These are phyloP conservation scores for mouse (Mus musculus) DNA, from an alignment of 2,113 vertebrate genomes.

Conservation along the genomic window GRCm39 chr10:25576501-25577000, in stretches of 20 bases:
- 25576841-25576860: neutral
- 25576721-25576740: neutral
- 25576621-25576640: neutral
- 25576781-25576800: neutral
- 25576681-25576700: neutral
- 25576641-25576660: neutral
- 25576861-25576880: neutral
- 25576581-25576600: neutral
- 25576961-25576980: constrained; percentile 41
- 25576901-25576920: neutral
- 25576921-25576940: constrained; percentile 33
- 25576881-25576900: neutral
- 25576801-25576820: neutral
- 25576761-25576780: neutral
- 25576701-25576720: neutral
- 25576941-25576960: neutral
- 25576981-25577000: constrained; percentile 21
- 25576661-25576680: neutral
- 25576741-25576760: neutral
- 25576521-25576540: too few species aligned
- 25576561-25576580: too few species aligned
- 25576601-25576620: too few species aligned
- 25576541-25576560: neutral
- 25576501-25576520: neutral
- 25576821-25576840: neutral